Percentiles rank a stretch among this genome's conserved stretches.
Conservation (phyloP, 2,113 vertebrate genomes). For the Thunnus thynnus region DNA sequence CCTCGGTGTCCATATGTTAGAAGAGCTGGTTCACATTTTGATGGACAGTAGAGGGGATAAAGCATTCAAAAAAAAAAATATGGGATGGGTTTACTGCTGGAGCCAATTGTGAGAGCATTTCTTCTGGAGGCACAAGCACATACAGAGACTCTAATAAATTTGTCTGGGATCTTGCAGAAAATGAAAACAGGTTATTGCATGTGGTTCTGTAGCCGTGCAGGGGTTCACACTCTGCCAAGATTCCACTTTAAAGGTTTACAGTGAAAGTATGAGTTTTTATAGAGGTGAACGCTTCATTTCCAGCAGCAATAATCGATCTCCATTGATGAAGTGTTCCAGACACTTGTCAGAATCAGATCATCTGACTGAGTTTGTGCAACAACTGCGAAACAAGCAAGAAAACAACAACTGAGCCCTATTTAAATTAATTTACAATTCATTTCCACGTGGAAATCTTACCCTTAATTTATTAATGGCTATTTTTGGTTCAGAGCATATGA, state of each 20-base stretch:
- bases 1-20: slow-evolving; percentile 21
- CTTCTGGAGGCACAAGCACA: slow-evolving; percentile 34
- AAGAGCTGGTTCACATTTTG: slow-evolving; percentile 46
- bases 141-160: slow-evolving; percentile 49
- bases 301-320: slow-evolving; percentile 34
- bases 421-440: slow-evolving; percentile 16
- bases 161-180: slow-evolving; percentile 54
- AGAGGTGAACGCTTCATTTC: slow-evolving; percentile 25
- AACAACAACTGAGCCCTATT: slow-evolving; percentile 8
- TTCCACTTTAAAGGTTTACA: slow-evolving; percentile 50
- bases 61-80: slow-evolving; percentile 22
- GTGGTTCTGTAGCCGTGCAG: slow-evolving; percentile 46
- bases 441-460: slow-evolving; percentile 1
- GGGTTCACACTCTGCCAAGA: slow-evolving; percentile 56
- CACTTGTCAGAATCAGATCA: slow-evolving; percentile 5
- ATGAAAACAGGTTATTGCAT: slow-evolving; percentile 54
- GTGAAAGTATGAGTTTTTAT: slow-evolving; percentile 46
- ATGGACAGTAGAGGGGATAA: slow-evolving; percentile 32
- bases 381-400: slow-evolving; percentile 17
- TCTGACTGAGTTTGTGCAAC: slow-evolving; percentile 19
- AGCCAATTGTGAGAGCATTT: slow-evolving; percentile 41
- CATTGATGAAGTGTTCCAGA: slow-evolving; percentile 50
- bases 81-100: slow-evolving; percentile 14
- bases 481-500: slow-evolving; percentile 6
- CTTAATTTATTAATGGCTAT: slow-evolving; percentile 15